These are phyloP conservation scores for Monodelphis domestica DNA, from an alignment of 2,797 vertebrate genomes.

Conservation along the genomic window DNA sequence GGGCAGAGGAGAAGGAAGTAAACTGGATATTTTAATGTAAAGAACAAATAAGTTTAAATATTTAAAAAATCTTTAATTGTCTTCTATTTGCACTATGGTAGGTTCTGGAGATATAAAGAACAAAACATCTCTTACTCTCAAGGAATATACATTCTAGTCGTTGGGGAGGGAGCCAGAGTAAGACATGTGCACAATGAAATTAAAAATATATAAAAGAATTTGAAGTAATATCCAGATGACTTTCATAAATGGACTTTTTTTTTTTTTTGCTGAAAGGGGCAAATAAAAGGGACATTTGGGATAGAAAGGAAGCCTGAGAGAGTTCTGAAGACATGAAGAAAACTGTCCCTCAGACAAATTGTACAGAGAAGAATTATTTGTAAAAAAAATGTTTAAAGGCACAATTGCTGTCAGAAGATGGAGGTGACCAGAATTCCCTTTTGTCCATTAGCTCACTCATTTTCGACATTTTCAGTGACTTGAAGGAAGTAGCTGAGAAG, in stretches of 20 bases:
- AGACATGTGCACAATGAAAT: neutral
- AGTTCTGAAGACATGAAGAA: neutral
- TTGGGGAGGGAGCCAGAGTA: neutral
- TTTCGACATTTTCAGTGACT: neutral
- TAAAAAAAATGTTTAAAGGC: neutral
- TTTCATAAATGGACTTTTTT: neutral
- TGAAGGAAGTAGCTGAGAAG: neutral
- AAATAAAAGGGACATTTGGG: neutral
- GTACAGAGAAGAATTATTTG: neutral
- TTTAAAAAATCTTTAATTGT: neutral
- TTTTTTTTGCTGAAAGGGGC: neutral
- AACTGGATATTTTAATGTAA: too few relatives aligned
- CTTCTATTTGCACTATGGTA: neutral
- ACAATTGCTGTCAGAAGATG: neutral
- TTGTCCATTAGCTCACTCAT: neutral
- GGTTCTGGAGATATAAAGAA: neutral
- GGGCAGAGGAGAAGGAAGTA: too few relatives aligned
- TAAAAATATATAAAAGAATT: neutral
- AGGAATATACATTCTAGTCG: neutral
- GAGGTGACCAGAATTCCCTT: neutral
- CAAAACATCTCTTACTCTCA: neutral
- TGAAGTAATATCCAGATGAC: neutral
- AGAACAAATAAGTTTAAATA: too few relatives aligned
- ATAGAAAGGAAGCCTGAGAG: neutral
- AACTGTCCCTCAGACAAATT: neutral